Conservation (phyloP, 2,888 invertebrate genomes). For the Sesia apiformis region DNA sequence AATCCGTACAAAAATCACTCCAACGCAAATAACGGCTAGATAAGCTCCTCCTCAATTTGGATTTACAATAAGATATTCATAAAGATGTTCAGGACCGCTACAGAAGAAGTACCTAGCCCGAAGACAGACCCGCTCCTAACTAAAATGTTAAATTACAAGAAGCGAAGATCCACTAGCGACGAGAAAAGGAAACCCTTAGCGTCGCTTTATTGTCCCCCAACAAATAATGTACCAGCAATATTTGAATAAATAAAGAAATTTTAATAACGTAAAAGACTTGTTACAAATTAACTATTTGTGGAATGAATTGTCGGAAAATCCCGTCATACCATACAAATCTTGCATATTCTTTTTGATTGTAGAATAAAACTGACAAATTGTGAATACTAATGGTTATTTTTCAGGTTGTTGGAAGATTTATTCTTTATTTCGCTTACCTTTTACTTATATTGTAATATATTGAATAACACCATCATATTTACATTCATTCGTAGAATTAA, state of each 20-base stretch:
- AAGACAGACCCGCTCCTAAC: not conserved
- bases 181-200: slow-evolving; percentile 14
- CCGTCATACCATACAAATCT: no score
- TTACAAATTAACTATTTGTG: not conserved
- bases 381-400: no score
- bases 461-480: no score
- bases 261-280: not conserved
- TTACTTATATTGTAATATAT: no score
- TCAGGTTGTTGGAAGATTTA: no score
- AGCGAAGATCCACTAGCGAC: slow-evolving; percentile 16
- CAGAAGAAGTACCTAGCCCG: not conserved
- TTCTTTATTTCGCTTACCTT: no score
- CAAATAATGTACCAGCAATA: not conserved
- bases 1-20: slow-evolving; percentile 54
- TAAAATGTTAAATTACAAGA: slow-evolving; percentile 15
- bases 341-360: no score
- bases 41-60: slow-evolving; percentile 35
- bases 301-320: no score
- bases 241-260: not conserved
- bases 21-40: slow-evolving; percentile 59
- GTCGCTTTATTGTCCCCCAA: slow-evolving; percentile 4
- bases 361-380: no score
- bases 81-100: not conserved
- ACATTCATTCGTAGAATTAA: no score
- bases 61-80: not conserved